phyloP scores from a whole-genome alignment of 2,797 vertebrate species.

The Gephyroberyx darwinii region DNA sequence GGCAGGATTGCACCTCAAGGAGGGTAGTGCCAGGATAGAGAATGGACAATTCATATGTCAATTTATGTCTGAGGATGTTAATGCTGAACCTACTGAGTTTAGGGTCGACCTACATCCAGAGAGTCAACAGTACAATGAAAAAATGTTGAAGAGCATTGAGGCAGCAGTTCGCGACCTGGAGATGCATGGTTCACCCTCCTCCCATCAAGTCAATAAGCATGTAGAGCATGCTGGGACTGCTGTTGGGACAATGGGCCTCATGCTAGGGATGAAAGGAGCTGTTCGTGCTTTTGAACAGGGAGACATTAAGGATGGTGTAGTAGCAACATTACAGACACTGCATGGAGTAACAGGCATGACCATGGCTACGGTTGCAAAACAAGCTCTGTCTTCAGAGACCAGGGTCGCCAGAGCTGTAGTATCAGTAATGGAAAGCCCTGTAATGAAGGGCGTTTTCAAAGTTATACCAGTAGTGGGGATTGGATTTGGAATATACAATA shows the following conservation, averaged over 20 bases:
- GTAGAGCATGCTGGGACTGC: conserved; percentile 36
- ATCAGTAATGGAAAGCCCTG: conserved; percentile 28
- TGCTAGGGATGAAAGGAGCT: conserved; percentile 53
- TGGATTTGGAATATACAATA: conserved; percentile 53
- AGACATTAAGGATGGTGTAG: conserved; percentile 29
- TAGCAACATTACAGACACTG: conserved; percentile 35
- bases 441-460: background rate
- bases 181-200: background rate
- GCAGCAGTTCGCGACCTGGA: conserved; percentile 28
- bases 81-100: conserved; percentile 18
- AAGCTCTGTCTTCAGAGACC: conserved; percentile 12
- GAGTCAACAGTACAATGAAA: conserved; percentile 35
- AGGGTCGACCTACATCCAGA: conserved; percentile 26
- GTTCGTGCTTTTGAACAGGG: conserved; percentile 55
- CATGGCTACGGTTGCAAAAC: conserved; percentile 40
- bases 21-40: conserved; percentile 36
- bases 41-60: conserved; percentile 43
- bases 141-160: conserved; percentile 28
- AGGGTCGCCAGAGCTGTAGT: conserved; percentile 20
- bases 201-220: conserved; percentile 18
- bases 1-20: conserved; percentile 19
- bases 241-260: conserved; percentile 37
- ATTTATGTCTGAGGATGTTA: conserved; percentile 11
- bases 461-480: conserved; percentile 55
- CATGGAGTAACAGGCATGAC: conserved; percentile 52